Evolutionary conservation across 2,113 vertebrate species (phyloP).

Genomic region (Crotalus tigris): DNA sequence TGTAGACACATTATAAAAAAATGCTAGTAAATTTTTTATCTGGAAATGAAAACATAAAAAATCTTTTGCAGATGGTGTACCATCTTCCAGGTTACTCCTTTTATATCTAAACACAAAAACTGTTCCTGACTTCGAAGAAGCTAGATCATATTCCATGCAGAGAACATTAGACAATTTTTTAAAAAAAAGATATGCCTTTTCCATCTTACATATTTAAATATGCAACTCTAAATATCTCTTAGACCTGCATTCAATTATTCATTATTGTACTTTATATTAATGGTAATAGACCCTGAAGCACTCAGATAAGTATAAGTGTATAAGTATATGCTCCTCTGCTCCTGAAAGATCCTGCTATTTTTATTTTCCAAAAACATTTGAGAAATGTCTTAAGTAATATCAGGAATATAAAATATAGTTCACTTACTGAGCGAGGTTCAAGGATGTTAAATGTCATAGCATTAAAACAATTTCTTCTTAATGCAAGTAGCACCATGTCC

Average conservation of each 20-base stretch:
- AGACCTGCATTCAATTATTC: not conserved
- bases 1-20: not conserved
- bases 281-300: constrained; percentile 22
- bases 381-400: not conserved
- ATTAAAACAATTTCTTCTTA: not conserved
- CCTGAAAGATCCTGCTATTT: not conserved
- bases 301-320: not conserved
- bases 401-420: constrained; percentile 6
- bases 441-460: not conserved
- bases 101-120: not conserved
- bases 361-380: not conserved
- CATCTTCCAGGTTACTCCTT: not conserved
- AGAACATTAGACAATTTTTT: not conserved
- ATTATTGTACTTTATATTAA: constrained; percentile 12
- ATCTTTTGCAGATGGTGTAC: not conserved
- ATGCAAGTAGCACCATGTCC: not conserved
- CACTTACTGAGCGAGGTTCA: not conserved
- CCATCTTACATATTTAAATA: constrained; percentile 33
- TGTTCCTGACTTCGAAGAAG: not conserved
- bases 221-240: not conserved
- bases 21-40: not conserved
- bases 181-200: not conserved
- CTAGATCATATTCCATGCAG: not conserved
- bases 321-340: not conserved
- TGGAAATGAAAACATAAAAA: not conserved